A percentile compares a stretch with the other conserved stretches of the same genome.
These are phyloP conservation scores for Saccostrea cuccullata DNA, from an alignment of 1,140 invertebrate genomes.

Conservation along the genomic window DNA sequence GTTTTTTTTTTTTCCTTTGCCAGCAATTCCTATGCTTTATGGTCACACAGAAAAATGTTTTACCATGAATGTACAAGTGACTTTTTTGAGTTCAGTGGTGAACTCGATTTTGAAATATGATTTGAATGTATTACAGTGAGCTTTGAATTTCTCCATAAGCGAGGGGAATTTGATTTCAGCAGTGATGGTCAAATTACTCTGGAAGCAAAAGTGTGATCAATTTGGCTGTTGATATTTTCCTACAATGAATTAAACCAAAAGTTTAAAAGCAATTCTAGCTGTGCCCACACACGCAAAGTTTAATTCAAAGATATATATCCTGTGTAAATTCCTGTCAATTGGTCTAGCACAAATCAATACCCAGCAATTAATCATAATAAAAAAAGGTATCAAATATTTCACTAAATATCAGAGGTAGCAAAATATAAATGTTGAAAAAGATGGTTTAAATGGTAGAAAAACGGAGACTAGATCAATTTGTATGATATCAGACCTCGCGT, in stretches of 20 bases:
- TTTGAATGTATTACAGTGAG: not conserved
- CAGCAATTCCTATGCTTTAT: not conserved
- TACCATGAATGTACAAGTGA: not conserved
- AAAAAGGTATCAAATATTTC: not conserved
- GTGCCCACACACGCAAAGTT: too few relatives aligned
- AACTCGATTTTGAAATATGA: not conserved
- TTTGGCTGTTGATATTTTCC: too few relatives aligned
- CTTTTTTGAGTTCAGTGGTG: too few relatives aligned
- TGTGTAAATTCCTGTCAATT: not conserved
- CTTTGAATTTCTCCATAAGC: not conserved
- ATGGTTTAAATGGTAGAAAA: not conserved
- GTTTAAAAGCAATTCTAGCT: too few relatives aligned
- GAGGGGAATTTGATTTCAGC: not conserved
- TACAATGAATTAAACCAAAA: too few relatives aligned
- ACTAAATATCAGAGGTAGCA: not conserved
- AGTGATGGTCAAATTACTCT: not conserved
- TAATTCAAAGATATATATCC: not conserved
- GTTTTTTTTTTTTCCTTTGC: not conserved
- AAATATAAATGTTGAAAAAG: not conserved
- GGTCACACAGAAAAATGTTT: not conserved
- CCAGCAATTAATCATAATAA: not conserved
- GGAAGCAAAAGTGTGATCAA: too few relatives aligned
- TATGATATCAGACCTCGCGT: not conserved
- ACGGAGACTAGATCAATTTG: not conserved
- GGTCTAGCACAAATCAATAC: not conserved